Evolutionary conservation across 2,888 invertebrate species (phyloP).

Genomic region (Agrotis segetum): DNA sequence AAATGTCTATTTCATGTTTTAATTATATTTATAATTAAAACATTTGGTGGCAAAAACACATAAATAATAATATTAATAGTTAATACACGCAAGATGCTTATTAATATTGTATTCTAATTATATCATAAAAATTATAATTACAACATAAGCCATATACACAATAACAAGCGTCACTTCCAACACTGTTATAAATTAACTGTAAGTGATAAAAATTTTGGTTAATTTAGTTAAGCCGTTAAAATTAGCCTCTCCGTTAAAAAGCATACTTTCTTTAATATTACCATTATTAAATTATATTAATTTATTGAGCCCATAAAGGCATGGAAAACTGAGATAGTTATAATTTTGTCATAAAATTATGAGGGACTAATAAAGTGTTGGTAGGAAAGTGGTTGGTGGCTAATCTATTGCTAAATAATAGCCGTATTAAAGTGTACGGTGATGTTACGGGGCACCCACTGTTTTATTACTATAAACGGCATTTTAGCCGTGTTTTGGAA

Average conservation of each 20-base stretch:
- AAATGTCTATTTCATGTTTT: too few relatives aligned
- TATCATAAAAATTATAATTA: slow-evolving; percentile 37
- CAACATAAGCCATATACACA: slow-evolving; percentile 47
- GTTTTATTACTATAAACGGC: slow-evolving; percentile 57
- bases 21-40: background rate
- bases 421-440: slow-evolving; percentile 42
- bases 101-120: slow-evolving; percentile 22
- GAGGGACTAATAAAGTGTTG: slow-evolving; percentile 32
- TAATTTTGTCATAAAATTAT: slow-evolving; percentile 57
- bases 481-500: slow-evolving; percentile 34
- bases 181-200: slow-evolving; percentile 64
- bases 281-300: slow-evolving; percentile 63
- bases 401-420: slow-evolving; percentile 56
- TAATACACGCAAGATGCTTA: slow-evolving; percentile 19
- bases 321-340: slow-evolving; percentile 54
- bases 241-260: slow-evolving; percentile 63
- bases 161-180: slow-evolving; percentile 49
- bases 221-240: slow-evolving; percentile 67
- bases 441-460: slow-evolving; percentile 52
- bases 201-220: slow-evolving; percentile 19
- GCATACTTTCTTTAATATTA: slow-evolving; percentile 52
- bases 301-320: slow-evolving; percentile 62
- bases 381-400: slow-evolving; percentile 35
- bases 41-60: slow-evolving; percentile 10
- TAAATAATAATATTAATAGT: slow-evolving; percentile 15